phyloP scores from a whole-genome alignment of 2,797 vertebrate genomes.

The Sylvilagus floridanus region DNA sequence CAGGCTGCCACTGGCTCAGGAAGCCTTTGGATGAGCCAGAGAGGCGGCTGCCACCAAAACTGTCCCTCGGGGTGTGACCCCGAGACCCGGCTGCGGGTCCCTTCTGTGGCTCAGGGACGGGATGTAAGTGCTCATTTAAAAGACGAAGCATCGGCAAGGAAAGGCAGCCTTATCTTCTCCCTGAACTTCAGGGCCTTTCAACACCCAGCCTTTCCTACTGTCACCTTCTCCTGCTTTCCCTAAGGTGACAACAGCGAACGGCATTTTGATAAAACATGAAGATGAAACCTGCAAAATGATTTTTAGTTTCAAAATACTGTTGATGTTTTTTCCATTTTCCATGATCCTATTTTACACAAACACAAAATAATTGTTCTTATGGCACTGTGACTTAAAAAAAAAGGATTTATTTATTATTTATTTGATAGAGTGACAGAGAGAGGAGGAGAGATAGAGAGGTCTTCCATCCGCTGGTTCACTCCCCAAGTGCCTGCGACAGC shows the following conservation, averaged over 20 bases:
- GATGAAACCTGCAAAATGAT: background rate
- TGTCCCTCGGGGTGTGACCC: too few relatives aligned
- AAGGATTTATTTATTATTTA: too few relatives aligned
- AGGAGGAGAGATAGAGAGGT: too few relatives aligned
- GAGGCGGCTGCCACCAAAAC: background rate
- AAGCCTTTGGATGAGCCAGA: background rate
- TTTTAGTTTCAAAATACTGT: conserved; percentile 36
- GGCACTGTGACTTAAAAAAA: background rate
- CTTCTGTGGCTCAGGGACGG: background rate
- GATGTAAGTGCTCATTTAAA: background rate
- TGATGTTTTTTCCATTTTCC: background rate
- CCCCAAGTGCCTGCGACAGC: too few relatives aligned
- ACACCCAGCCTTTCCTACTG: background rate
- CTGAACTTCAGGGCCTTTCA: background rate
- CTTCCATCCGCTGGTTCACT: too few relatives aligned
- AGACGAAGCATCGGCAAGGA: background rate
- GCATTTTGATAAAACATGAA: background rate
- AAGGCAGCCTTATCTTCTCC: background rate
- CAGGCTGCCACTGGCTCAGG: fast-evolving
- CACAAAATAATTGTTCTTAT: background rate
- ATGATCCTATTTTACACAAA: background rate
- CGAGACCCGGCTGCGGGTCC: background rate
- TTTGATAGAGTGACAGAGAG: too few relatives aligned
- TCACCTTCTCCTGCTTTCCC: background rate
- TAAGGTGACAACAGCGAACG: background rate